Percentiles rank a stretch among this genome's conserved stretches.
phyloP scores from a whole-genome alignment of 2,888 invertebrate genomes.

The Trichacis sp. region DNA sequence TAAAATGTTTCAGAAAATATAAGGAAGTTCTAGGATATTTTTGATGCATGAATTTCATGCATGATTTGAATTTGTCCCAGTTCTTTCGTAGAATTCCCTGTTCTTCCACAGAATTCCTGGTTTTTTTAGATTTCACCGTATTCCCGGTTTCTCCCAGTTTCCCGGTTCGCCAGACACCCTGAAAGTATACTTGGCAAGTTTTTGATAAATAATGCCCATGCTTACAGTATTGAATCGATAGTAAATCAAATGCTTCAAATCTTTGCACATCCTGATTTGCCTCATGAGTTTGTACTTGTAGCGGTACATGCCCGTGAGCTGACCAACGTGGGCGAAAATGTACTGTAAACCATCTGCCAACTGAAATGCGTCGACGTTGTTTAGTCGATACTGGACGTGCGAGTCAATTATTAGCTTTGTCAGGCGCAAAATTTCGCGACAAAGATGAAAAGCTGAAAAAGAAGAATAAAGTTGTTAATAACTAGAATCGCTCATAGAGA shows the following conservation, averaged over 20 bases:
- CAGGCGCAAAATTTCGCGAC: constrained; percentile 97
- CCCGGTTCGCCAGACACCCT: no score
- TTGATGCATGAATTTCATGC: no score
- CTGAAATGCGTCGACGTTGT: constrained; percentile 99
- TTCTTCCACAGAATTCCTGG: no score
- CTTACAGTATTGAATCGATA: constrained; percentile 97
- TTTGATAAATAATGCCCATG: constrained; percentile 44
- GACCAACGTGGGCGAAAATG: constrained; percentile 99
- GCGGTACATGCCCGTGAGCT: constrained; percentile 99
- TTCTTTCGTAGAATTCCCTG: no score
- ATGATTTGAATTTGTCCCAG: no score
- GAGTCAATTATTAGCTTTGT: constrained; percentile 99
- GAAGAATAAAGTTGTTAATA: no score
- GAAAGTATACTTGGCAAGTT: no score
- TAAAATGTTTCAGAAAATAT: no score
- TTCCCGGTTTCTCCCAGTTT: no score
- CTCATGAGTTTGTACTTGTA: constrained; percentile 99
- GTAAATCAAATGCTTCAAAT: constrained; percentile 98
- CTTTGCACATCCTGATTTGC: constrained; percentile 99
- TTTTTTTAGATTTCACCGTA: no score
- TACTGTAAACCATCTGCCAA: constrained; percentile 98
- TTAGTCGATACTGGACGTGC: constrained; percentile 98
- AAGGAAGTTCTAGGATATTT: no score
- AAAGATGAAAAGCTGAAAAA: constrained; percentile 94
- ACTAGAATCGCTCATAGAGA: no score